These are phyloP conservation scores for Nipponia nippon DNA, from an alignment of 2,113 vertebrate species.

Conservation along the genomic window DNA sequence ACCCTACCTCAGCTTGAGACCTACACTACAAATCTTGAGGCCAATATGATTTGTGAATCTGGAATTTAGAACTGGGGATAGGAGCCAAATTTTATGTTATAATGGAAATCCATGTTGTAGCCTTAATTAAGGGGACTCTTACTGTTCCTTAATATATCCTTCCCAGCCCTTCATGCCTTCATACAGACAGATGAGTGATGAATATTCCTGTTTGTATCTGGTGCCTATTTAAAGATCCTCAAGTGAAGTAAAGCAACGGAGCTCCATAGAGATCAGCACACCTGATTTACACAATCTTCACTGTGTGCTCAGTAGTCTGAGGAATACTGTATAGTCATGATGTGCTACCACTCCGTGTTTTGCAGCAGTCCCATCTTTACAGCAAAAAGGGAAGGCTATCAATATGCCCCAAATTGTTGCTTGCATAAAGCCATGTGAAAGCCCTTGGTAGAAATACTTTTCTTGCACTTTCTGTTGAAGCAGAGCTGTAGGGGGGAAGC, in stretches of 20 bases:
- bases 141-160: background rate
- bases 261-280: background rate
- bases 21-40: constrained; percentile 10
- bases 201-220: background rate
- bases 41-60: constrained; percentile 16
- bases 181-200: background rate
- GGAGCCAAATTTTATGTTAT: background rate
- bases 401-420: background rate
- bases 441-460: background rate
- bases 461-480: background rate
- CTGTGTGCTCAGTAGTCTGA: background rate
- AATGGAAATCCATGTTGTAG: background rate
- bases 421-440: background rate
- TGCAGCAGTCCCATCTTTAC: background rate
- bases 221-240: background rate
- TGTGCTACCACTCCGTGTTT: background rate
- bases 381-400: background rate
- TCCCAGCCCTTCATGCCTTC: background rate
- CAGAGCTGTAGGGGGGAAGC: background rate
- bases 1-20: background rate
- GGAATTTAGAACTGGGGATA: background rate
- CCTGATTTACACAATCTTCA: background rate
- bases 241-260: background rate
- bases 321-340: background rate
- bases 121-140: background rate